A percentile compares a stretch with the other conserved stretches of the same genome.
phyloP scores from a whole-genome alignment of 2,797 vertebrate genomes.

The Bovichtus diacanthus region DNA sequence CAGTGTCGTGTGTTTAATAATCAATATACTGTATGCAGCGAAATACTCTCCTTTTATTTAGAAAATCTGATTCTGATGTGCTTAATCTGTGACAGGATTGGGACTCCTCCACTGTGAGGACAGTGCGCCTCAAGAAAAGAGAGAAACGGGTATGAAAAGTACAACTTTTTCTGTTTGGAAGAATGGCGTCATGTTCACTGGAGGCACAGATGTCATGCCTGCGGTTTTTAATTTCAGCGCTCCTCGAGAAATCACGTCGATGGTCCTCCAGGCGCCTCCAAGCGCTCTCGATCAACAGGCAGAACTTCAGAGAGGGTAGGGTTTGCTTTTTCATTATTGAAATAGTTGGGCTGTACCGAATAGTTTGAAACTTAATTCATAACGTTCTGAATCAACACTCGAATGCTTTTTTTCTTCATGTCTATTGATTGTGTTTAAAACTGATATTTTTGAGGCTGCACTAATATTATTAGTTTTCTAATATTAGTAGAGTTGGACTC shows the following conservation, averaged over 20 bases:
- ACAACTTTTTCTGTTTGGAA: not conserved
- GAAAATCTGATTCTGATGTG: constrained; percentile 1
- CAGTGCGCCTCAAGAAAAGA: constrained; percentile 92
- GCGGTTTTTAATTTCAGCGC: constrained; percentile 83
- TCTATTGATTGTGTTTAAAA: too few relatives aligned
- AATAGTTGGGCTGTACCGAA: not conserved
- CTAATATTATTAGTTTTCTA: too few relatives aligned
- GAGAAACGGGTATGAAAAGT: constrained; percentile 90
- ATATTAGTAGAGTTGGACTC: too few relatives aligned
- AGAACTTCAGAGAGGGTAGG: constrained; percentile 86
- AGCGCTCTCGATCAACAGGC: constrained; percentile 91
- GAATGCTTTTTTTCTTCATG: too few relatives aligned
- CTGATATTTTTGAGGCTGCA: too few relatives aligned
- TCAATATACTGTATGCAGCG: not conserved
- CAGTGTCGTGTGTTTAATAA: not conserved
- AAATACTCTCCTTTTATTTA: not conserved
- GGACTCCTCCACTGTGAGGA: constrained; percentile 92
- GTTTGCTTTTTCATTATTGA: not conserved
- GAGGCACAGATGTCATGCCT: not conserved
- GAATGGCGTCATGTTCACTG: not conserved
- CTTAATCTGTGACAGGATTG: constrained; percentile 87
- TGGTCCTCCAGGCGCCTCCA: constrained; percentile 88
- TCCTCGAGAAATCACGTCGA: constrained; percentile 93
- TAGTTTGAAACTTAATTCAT: too few relatives aligned
- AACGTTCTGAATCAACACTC: too few relatives aligned